Evolutionary conservation across 2,888 invertebrate genomes (phyloP).

Genomic region (Pollenia labialis): DNA sequence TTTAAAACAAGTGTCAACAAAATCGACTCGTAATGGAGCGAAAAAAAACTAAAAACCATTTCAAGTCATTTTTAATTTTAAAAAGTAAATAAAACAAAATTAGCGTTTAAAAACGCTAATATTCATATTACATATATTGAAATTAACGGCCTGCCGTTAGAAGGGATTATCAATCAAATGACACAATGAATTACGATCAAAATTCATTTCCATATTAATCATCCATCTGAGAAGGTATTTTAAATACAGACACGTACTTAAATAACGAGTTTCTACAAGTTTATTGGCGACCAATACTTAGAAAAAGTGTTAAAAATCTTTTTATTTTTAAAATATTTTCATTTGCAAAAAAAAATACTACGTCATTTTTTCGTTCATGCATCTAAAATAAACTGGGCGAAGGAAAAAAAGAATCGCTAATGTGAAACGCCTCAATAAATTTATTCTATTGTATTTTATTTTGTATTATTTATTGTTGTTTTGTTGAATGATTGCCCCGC

Average conservation of each 20-base stretch:
- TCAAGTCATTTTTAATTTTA: slow-evolving; percentile 18
- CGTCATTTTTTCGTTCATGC: slow-evolving; percentile 37
- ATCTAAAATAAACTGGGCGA: slow-evolving; percentile 13
- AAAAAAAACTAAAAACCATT: slow-evolving; percentile 68
- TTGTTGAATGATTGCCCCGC: not conserved
- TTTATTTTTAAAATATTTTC: not conserved
- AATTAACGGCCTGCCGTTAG: slow-evolving; percentile 6
- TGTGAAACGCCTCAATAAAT: slow-evolving; percentile 52
- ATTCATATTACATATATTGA: not conserved
- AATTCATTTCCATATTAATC: slow-evolving; percentile 55
- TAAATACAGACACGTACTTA: slow-evolving; percentile 14
- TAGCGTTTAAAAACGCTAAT: not conserved
- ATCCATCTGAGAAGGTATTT: slow-evolving; percentile 1
- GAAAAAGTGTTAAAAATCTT: too few relatives aligned
- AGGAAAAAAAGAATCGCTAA: slow-evolving; percentile 12
- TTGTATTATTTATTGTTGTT: slow-evolving; percentile 9
- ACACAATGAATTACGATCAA: slow-evolving; percentile 66
- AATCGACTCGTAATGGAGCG: slow-evolving; percentile 44
- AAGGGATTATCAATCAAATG: slow-evolving; percentile 58
- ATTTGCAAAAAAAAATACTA: slow-evolving; percentile 40
- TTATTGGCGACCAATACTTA: too few relatives aligned
- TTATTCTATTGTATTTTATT: slow-evolving; percentile 48
- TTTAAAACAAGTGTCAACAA: slow-evolving; percentile 59
- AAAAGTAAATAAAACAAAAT: not conserved
- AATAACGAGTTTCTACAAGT: not conserved